Evolutionary conservation across 1,140 invertebrate genomes (phyloP).

Genomic region (Sarcophaga peregrina): DNA sequence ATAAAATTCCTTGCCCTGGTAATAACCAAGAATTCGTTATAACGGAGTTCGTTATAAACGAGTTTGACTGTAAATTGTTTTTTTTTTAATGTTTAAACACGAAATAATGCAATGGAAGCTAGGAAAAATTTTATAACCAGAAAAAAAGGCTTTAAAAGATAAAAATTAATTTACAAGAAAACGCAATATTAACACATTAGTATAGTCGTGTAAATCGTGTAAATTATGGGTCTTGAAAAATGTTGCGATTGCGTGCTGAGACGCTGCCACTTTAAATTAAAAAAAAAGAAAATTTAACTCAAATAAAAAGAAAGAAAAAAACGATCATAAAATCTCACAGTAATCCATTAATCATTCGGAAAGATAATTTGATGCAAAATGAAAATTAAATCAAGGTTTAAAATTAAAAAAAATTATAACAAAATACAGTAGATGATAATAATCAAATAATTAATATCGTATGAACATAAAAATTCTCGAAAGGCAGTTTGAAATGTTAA

Average conservation of each 20-base stretch:
- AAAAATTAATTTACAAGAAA: background rate
- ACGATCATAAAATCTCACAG: background rate
- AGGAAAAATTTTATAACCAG: background rate
- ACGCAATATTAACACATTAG: constrained; percentile 17
- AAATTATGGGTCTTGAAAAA: constrained; percentile 23
- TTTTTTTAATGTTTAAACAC: too few species aligned
- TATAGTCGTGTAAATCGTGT: background rate
- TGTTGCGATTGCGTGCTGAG: background rate
- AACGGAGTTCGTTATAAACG: too few species aligned
- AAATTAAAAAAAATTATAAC: too few species aligned
- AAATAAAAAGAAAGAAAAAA: background rate
- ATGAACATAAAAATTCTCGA: too few species aligned
- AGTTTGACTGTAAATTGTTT: too few species aligned
- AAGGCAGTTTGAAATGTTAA: too few species aligned
- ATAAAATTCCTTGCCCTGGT: too few species aligned
- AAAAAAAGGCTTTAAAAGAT: background rate
- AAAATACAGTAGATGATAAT: too few species aligned
- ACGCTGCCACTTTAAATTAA: background rate
- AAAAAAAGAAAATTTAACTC: background rate
- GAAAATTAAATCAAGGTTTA: background rate
- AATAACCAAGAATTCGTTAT: too few species aligned
- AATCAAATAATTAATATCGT: too few species aligned
- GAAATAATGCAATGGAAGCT: too few species aligned
- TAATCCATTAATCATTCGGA: background rate
- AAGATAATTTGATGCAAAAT: background rate